Evolutionary conservation across 1,140 invertebrate genomes (phyloP), one percentile per base, ranked within the genome.

Genomic region (Solen grandis): DNA sequence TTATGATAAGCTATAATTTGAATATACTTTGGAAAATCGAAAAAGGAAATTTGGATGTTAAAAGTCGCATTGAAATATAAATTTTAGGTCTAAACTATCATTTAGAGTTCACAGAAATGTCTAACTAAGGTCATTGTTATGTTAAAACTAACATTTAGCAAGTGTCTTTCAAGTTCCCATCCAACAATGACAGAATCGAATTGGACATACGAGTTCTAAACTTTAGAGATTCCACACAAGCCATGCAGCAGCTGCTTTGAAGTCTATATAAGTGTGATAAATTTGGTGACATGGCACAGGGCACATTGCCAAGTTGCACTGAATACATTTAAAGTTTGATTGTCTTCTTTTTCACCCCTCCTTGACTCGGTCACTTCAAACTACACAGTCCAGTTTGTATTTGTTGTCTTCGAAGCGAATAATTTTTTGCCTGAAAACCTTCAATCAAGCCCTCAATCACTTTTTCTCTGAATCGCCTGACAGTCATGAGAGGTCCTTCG

Each of bases 401-500:
- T 68, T 68, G 3, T 5, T 13, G 38, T 68, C 22, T n/a, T 38
- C 29, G 27, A 25, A 68, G n/a, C 46, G 8, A 13, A 16, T 25
- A 31, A 46, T 16, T 16, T 13, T 31, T 14, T 10, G 35, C 46
- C 5, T 41, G 22, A 46, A 5, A 50, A 10, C 36, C 36, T 38
- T 68, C 65, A 5, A 68, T 25, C 25, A 68, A 29, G 8, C 36
- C 65, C 38, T 41, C 41, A 16, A 68, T 68, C 8, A 68, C 65
- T 16, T 8, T 22, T 68, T 68, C 33, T 16, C 65, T 41, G 46
- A 68, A 68, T 13, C n/a, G n/a, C 46, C 31, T 41, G 16, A 25
- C 22, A 13, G 3, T 16, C 10, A 68, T 5, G 5, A 16, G 10
- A 4, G 38, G 38, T 33, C 33, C 33, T 13, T 50, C 38, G 16